Percentiles rank a stretch among this genome's conserved stretches.
phyloP scores from a whole-genome alignment of 2,113 vertebrate species.

The Chauna torquata region DNA sequence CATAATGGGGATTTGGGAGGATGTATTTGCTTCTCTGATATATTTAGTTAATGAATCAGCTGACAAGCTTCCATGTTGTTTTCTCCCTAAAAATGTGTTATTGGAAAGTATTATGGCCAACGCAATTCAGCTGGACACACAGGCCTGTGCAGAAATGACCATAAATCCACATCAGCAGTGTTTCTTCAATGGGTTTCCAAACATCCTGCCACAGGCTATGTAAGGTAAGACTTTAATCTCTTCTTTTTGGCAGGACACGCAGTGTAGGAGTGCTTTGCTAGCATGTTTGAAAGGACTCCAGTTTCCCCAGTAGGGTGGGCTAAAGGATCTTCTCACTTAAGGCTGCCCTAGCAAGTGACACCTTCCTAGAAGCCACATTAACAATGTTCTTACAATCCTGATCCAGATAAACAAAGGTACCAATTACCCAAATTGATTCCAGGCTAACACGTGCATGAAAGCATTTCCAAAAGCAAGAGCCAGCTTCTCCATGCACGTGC shows the following conservation, averaged over 20 bases:
- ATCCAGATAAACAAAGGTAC: neutral
- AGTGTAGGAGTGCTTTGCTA: neutral
- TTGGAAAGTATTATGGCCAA: neutral
- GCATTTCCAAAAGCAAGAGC: neutral
- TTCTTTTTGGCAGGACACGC: neutral
- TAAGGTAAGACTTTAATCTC: neutral
- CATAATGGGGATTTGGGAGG: neutral
- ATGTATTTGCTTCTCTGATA: neutral
- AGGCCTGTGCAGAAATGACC: neutral
- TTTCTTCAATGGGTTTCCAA: neutral
- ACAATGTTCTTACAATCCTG: neutral
- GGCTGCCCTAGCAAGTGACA: neutral
- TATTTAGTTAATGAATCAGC: neutral
- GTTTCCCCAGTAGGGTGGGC: neutral
- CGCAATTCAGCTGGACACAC: neutral
- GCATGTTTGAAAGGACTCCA: neutral
- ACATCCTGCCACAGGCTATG: neutral
- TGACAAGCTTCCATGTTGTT: neutral
- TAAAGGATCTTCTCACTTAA: neutral
- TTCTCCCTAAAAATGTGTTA: neutral
- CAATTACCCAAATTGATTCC: neutral
- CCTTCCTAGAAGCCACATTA: slow-evolving; percentile 42
- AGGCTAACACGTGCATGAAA: neutral
- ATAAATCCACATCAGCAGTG: neutral
- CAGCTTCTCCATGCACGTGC: neutral